phyloP scores from a whole-genome alignment of 2,797 vertebrate species.

The Petrocephalus sullivani region DNA sequence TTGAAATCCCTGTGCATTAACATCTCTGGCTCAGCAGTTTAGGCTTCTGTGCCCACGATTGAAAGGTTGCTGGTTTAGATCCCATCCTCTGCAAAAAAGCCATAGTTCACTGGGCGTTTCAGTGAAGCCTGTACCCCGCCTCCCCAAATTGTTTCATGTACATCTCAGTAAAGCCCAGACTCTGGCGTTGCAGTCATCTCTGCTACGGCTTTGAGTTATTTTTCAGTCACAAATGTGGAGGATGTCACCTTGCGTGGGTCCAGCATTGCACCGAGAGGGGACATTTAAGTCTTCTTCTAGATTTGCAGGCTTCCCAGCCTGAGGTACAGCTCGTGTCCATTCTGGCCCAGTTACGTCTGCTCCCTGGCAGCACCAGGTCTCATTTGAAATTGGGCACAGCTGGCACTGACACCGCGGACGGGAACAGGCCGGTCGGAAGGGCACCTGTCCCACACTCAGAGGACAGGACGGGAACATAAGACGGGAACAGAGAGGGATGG shows the following conservation, averaged over 20 bases:
- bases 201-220: background rate
- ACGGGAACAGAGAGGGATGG: constrained; percentile 17
- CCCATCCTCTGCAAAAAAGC: background rate
- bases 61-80: background rate
- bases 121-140: background rate
- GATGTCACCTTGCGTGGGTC: background rate
- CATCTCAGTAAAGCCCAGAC: background rate
- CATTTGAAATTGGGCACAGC: background rate
- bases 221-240: background rate
- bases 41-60: background rate
- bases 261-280: background rate
- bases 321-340: background rate
- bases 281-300: background rate
- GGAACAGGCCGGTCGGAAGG: background rate
- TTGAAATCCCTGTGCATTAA: background rate
- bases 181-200: background rate
- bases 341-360: background rate
- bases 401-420: background rate
- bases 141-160: background rate
- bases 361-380: background rate
- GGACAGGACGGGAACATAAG: background rate
- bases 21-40: background rate
- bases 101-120: background rate
- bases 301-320: background rate
- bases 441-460: background rate